A percentile compares a stretch with the other conserved stretches of the same genome.
These are phyloP conservation scores for Phaenicophaeus curvirostris DNA, from an alignment of 2,797 vertebrate genomes.

Conservation along the genomic window DNA sequence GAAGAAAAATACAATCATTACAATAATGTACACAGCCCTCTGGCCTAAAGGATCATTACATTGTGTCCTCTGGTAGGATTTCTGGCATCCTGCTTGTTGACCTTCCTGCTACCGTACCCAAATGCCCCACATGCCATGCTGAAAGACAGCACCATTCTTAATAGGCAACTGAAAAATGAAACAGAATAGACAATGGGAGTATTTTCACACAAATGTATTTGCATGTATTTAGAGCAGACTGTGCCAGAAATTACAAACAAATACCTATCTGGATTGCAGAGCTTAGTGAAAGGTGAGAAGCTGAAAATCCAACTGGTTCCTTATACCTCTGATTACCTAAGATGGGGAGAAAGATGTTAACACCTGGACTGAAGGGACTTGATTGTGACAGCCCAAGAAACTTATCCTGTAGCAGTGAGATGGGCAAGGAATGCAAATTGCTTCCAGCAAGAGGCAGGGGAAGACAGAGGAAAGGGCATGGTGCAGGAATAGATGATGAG, in stretches of 20 bases:
- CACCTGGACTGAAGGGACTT: neutral
- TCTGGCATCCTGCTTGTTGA: neutral
- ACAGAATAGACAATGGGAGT: neutral
- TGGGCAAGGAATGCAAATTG: neutral
- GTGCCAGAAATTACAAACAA: neutral
- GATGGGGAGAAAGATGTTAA: neutral
- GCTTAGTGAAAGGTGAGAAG: neutral
- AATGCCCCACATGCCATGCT: neutral
- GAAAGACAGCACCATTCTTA: neutral
- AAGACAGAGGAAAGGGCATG: neutral
- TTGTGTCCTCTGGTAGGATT: neutral
- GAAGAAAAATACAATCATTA: neutral
- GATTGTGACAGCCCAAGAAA: neutral
- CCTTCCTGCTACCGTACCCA: neutral
- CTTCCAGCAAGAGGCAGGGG: neutral
- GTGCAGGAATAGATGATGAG: too few species aligned
- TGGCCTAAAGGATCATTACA: neutral
- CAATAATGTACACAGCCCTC: neutral
- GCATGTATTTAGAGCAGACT: fast-evolving
- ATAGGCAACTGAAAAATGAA: neutral
- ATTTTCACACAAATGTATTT: neutral
- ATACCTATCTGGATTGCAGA: neutral
- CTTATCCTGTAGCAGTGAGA: neutral
- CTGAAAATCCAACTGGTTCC: neutral
- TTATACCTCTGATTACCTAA: neutral